Evolutionary conservation across 2,797 vertebrate species (phyloP).

Genomic region (Chaunax sp.): DNA sequence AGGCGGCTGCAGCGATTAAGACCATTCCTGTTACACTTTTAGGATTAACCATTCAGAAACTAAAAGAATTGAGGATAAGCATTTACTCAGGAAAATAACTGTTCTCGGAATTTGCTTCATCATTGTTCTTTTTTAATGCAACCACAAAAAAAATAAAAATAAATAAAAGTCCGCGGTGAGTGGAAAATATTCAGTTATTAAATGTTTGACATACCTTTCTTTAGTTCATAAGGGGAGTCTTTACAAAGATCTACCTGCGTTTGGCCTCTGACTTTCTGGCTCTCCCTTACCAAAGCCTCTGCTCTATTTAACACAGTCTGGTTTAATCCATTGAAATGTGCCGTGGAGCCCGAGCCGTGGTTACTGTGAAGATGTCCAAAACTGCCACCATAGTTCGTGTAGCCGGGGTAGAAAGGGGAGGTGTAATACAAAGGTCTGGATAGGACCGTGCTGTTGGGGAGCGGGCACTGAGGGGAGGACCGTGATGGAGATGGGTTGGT

Average conservation of each 20-base stretch:
- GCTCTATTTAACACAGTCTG: slow-evolving; percentile 98
- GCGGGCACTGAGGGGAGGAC: slow-evolving; percentile 87
- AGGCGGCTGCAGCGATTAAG: slow-evolving; percentile 90
- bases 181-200: slow-evolving; percentile 89
- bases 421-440: slow-evolving; percentile 97
- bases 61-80: slow-evolving; percentile 85
- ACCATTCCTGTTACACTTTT: slow-evolving; percentile 88
- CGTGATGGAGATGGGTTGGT: slow-evolving; percentile 82
- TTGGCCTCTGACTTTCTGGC: slow-evolving; percentile 92
- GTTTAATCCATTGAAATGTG: slow-evolving; percentile 99
- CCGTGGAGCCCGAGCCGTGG: slow-evolving; percentile 85
- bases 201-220: slow-evolving; percentile 99
- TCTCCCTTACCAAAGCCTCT: slow-evolving; percentile 95
- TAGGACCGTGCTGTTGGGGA: slow-evolving; percentile 92
- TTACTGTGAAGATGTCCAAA: slow-evolving; percentile 95
- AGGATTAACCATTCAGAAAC: slow-evolving; percentile 89
- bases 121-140: slow-evolving; percentile 82
- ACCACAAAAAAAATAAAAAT: slow-evolving; percentile 87
- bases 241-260: slow-evolving; percentile 97
- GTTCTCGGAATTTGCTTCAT: slow-evolving; percentile 80
- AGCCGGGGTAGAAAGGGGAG: slow-evolving; percentile 95
- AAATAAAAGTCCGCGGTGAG: slow-evolving; percentile 86
- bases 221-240: slow-evolving; percentile 98
- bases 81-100: slow-evolving; percentile 86
- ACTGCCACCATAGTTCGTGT: slow-evolving; percentile 97